Base-by-base conservation (phyloP, 2,113 vertebrate species). In the Australoheros scitulus region DNA sequence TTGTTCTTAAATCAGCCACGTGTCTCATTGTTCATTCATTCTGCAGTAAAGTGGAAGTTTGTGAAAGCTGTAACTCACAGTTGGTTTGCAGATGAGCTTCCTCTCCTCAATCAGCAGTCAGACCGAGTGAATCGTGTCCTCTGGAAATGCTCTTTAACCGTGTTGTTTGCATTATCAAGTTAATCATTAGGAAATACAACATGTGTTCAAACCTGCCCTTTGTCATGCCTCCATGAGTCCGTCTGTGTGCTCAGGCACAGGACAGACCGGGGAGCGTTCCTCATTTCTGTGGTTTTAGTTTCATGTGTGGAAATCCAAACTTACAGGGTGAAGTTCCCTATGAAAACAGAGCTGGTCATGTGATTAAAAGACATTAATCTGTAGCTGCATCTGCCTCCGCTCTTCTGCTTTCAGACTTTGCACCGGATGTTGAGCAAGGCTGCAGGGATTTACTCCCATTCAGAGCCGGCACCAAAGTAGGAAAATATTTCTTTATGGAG, bases 131-230 rank as follows among this genome's bases (percentile, higher is more conserved):
- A 11, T 61, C 57, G 18, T 74, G 22, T 14, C 55, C 22, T 32
- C 68, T 55, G 0, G 17, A 61, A 41, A 38, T 2, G 80, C 15
- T 55, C 84, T 92, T 90, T 88, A 80, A 63, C 83, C 91, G 32
- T 24, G 17, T 5, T 1, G 32, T 4, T 14, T 11, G 18, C 5
- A 6, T 61, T 55, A 4, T 41, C 2, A 3, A 8, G 91, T 90
- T 88, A 92, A 91, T 92, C 43, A 92, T 91, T 92, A 6, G 15
- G 3, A 52, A 34, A 13, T 29, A 26, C 26, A 76, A 36, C 11
- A 41, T 26, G 8, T 29, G 36, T 11, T 52, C 20, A 63, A 52
- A 52, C 17, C n/a, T 10, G 20, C 72, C 56, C 32, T 24, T n/a
- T 15, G 15, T 5, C n/a, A 60, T 26, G 22, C 41, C 3, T 3